Conservation (phyloP, 2,888 invertebrate genomes). For the Heliconius sara region DNA sequence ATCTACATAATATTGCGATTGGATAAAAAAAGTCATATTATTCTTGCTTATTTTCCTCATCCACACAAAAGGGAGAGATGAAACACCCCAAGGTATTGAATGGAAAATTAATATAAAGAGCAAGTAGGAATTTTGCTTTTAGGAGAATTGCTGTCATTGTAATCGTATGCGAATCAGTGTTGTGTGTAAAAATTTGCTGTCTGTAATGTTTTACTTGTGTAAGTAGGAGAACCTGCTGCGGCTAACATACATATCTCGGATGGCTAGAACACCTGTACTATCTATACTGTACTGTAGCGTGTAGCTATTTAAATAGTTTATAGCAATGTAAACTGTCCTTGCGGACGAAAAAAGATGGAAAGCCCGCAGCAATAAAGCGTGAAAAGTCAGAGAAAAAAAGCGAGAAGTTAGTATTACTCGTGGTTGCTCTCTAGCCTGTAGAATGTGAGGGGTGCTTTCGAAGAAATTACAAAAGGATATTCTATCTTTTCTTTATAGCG, state of each 20-base stretch:
- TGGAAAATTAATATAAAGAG: conserved; percentile 58
- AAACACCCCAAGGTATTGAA: conserved; percentile 51
- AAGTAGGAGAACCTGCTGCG: no score
- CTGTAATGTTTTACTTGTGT: conserved; percentile 4
- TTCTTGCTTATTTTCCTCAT: conserved; percentile 38
- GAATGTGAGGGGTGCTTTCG: no score
- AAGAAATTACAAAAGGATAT: no score
- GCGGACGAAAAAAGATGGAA: no score
- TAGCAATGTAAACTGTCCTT: no score
- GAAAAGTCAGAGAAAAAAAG: no score
- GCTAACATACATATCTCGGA: background rate
- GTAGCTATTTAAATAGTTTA: background rate
- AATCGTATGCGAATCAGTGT: conserved; percentile 49
- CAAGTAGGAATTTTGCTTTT: conserved; percentile 55
- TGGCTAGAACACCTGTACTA: background rate
- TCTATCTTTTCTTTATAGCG: no score
- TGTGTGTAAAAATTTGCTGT: background rate
- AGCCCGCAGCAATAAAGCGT: no score
- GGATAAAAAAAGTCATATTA: conserved; percentile 37
- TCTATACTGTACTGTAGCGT: background rate
- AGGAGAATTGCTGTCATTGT: conserved; percentile 65
- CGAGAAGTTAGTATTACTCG: no score
- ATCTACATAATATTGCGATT: conserved; percentile 34
- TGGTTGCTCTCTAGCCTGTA: no score
- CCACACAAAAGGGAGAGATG: conserved; percentile 38